Evolutionary conservation across 2,888 invertebrate species (phyloP), one percentile per base, ranked within the genome.

Genomic region (Timema cristinae): DNA sequence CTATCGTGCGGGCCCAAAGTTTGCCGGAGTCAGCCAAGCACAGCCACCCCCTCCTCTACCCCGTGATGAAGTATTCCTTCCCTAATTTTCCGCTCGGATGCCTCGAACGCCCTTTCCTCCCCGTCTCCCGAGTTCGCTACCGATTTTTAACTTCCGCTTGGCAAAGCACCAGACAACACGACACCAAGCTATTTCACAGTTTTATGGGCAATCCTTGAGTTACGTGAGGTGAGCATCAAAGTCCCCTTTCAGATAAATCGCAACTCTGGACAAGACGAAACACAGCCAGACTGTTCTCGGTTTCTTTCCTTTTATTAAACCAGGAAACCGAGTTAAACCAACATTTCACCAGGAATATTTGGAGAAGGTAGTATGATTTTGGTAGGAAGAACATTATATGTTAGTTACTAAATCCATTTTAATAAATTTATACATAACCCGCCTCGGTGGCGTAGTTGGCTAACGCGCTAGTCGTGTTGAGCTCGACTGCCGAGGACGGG

Each of bases 11-110:
- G 11, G 50, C 61, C 50, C 15, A 48, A 67, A 16, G n/a, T 16
- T 16, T 15, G 15, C 47, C 66, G 15, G n/a, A 13, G 15, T 47
- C 66, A 49, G 16, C 61, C 1, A n/a, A 69, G 54, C 32, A 48
- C 54, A 48, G 11, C n/a, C 50, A 11, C 50, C 50, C 50, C 15
- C 50, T 67, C 6, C 11, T 15, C 67, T n/a, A 49, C 50, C 52
- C 47, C 13, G 16, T 48, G 48, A 49, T 66, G 63, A 50, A 51
- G 66, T 66, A 66, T 51, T 70, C 74, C 71, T 59, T 69, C 72
- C 71, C 74, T 74, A 72, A 74, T 74, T 74, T 74, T 74, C 74
- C 32, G 32, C 32, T 32, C 32, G 32, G 32, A 32, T 32, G 4
- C 32, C 32, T 32, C 32, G 32, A 1, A 32, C 32, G 32, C 32